A percentile compares a stretch with the other conserved stretches of the same genome.
These are phyloP conservation scores for Cherax quadricarinatus DNA, from an alignment of 1,140 invertebrate genomes.

Conservation along the genomic window DNA sequence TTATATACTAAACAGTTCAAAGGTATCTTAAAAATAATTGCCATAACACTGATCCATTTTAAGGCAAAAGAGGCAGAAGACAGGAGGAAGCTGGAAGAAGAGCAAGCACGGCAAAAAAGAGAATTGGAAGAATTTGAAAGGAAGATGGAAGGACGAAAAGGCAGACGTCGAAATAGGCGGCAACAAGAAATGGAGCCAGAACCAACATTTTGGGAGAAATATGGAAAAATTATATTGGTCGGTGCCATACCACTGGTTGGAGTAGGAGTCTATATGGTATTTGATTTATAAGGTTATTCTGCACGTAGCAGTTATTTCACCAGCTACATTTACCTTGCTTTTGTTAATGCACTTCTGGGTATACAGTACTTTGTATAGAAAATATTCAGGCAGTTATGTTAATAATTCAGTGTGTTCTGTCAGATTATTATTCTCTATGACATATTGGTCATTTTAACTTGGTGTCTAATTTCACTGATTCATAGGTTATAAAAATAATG, in stretches of 20 bases:
- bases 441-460: no score
- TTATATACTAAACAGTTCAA: no score
- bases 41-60: background rate
- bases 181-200: constrained; percentile 3
- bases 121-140: constrained; percentile 58
- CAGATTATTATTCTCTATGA: no score
- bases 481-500: no score
- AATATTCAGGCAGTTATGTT: no score
- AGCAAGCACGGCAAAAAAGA: constrained; percentile 27
- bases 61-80: constrained; percentile 46
- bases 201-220: background rate
- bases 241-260: background rate
- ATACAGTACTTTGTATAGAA: no score
- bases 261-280: background rate
- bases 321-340: no score
- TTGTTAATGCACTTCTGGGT: no score
- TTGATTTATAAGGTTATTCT: background rate
- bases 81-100: constrained; percentile 45
- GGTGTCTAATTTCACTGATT: no score
- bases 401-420: no score
- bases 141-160: constrained; percentile 43
- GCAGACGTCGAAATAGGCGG: constrained; percentile 28
- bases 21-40: no score
- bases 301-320: no score
- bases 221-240: background rate